Conservation (phyloP, 2,797 vertebrate species). For the Sus cebifrons region DNA sequence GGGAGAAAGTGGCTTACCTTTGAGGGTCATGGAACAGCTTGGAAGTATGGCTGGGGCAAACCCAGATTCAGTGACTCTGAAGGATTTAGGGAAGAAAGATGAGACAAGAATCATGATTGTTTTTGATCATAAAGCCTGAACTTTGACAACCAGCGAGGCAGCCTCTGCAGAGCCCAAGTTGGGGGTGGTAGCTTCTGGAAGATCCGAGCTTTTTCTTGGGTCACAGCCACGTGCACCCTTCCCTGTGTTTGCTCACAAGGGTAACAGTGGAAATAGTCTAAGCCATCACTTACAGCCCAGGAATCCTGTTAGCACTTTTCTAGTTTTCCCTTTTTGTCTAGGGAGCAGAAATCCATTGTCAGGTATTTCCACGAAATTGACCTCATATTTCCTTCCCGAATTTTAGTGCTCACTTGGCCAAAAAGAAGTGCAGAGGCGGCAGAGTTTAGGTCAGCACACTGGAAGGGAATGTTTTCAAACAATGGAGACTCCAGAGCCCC, state of each 20-base stretch:
- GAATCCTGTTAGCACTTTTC: conserved; percentile 35
- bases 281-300: neutral
- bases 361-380: conserved; percentile 39
- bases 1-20: neutral
- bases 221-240: too few relatives aligned
- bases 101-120: neutral
- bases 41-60: rapidly evolving
- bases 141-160: too few relatives aligned
- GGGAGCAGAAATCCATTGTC: conserved; percentile 64
- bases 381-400: conserved; percentile 30
- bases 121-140: neutral
- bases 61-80: rapidly evolving
- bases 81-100: neutral
- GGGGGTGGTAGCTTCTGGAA: neutral
- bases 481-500: rapidly evolving
- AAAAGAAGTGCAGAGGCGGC: conserved; percentile 42
- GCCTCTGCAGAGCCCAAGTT: neutral
- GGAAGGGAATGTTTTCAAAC: neutral
- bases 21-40: neutral
- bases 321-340: conserved; percentile 38
- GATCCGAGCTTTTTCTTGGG: neutral
- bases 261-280: neutral
- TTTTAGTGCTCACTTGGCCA: neutral
- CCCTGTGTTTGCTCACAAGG: neutral
- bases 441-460: neutral